A percentile compares a stretch with the other conserved stretches of the same genome.
These are phyloP conservation scores for Fabriciana adippe DNA, from an alignment of 2,888 invertebrate species.

Conservation along the genomic window DNA sequence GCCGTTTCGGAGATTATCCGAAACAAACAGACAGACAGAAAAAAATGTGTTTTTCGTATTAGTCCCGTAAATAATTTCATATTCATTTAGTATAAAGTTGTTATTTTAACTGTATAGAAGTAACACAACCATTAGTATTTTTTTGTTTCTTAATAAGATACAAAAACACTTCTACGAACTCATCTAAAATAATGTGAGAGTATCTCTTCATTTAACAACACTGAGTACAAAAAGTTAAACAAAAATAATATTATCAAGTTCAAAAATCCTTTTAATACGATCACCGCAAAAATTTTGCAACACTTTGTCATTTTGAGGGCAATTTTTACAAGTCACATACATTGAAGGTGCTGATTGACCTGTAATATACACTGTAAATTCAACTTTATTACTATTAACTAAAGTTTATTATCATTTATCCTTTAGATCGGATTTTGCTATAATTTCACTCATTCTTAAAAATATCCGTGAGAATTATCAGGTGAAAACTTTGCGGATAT, in stretches of 20 bases:
- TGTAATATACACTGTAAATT: background rate
- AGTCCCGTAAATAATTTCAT: no score
- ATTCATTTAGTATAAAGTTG: no score
- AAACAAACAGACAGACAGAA: no score
- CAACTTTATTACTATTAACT: background rate
- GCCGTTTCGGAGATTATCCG: no score
- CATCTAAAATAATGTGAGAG: no score
- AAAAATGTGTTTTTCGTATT: no score
- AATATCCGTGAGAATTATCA: constrained; percentile 47
- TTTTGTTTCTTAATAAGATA: no score
- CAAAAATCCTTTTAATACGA: constrained; percentile 16
- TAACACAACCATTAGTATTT: no score
- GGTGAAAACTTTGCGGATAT: constrained; percentile 40
- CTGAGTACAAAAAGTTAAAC: background rate
- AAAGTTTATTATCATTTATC: constrained; percentile 19
- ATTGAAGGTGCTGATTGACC: constrained; percentile 20
- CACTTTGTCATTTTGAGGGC: constrained; percentile 23
- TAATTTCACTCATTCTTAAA: constrained; percentile 42
- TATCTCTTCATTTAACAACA: no score
- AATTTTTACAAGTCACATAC: constrained; percentile 31
- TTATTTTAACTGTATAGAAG: no score
- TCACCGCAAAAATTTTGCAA: constrained; percentile 18
- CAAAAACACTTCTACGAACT: no score
- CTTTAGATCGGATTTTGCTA: constrained; percentile 29
- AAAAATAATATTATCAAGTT: background rate